Conservation (phyloP, 2,797 vertebrate species). For the Phaenicophaeus curvirostris region DNA sequence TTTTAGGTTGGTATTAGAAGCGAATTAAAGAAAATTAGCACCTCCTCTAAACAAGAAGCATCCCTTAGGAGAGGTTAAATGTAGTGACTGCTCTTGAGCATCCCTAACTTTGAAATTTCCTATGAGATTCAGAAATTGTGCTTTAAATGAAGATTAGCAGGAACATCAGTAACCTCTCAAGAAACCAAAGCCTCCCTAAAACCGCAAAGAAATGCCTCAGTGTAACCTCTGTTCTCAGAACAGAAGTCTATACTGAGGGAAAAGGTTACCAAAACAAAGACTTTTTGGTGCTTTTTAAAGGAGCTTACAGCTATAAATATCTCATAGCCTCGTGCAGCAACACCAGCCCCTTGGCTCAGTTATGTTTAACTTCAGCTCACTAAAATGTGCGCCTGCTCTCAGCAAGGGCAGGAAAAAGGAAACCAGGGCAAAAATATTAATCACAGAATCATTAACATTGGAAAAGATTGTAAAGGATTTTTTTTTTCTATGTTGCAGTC, state of each 20-base stretch:
- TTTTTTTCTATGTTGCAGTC: constrained; percentile 26
- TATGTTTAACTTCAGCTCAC: neutral
- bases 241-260: neutral
- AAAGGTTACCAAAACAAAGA: neutral
- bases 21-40: neutral
- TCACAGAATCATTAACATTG: no score
- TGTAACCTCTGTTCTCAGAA: neutral
- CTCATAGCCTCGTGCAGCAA: neutral
- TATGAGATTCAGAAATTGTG: neutral
- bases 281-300: neutral
- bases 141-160: neutral
- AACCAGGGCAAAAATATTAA: neutral
- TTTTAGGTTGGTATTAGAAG: neutral
- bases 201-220: neutral
- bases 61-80: neutral
- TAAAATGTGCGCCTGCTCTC: neutral
- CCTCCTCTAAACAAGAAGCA: neutral
- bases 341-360: neutral
- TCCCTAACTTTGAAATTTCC: neutral
- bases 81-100: neutral
- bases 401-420: neutral
- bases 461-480: neutral
- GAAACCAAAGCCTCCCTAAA: neutral
- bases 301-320: neutral
- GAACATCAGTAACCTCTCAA: neutral